These are phyloP conservation scores for Megalopta genalis DNA, from an alignment of 1,140 invertebrate species.

Conservation along the genomic window DNA sequence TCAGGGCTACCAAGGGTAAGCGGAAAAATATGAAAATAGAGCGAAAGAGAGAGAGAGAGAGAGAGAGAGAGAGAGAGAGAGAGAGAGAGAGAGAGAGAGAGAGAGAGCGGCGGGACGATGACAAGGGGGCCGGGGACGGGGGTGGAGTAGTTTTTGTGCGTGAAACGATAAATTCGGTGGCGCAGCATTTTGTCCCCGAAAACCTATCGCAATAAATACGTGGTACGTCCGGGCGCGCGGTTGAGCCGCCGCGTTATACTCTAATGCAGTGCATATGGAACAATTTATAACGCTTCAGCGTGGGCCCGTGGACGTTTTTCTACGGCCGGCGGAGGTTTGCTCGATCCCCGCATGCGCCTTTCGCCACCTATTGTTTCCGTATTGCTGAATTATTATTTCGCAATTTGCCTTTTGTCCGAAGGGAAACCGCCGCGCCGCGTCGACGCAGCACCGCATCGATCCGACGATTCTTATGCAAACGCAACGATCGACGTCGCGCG, in stretches of 20 bases:
- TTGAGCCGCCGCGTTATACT: slow-evolving; percentile 69
- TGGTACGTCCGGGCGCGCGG: slow-evolving; percentile 65
- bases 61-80: slow-evolving; percentile 12
- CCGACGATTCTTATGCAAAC: too few relatives aligned
- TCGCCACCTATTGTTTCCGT: slow-evolving; percentile 49
- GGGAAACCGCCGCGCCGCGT: neutral
- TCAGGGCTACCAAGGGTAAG: neutral
- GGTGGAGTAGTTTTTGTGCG: slow-evolving; percentile 69
- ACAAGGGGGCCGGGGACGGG: slow-evolving; percentile 20
- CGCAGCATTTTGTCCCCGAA: slow-evolving; percentile 71
- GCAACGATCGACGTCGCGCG: too few relatives aligned
- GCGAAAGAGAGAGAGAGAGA: neutral
- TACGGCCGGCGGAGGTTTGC: slow-evolving; percentile 21
- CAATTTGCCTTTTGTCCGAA: slow-evolving; percentile 52
- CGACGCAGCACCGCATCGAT: neutral
- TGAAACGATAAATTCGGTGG: slow-evolving; percentile 74
- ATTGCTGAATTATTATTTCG: slow-evolving; percentile 61
- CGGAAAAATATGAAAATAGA: too few relatives aligned
- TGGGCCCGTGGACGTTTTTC: slow-evolving; percentile 34
- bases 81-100: too few relatives aligned
- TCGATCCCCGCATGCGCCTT: slow-evolving; percentile 20
- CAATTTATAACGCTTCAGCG: slow-evolving; percentile 76
- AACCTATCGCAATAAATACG: slow-evolving; percentile 80
- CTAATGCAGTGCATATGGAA: slow-evolving; percentile 78
- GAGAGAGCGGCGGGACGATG: slow-evolving; percentile 32